A percentile compares a stretch with the other conserved stretches of the same genome.
Evolutionary conservation across 2,113 vertebrate species (phyloP).

Genomic region (Pardalotus punctatus): DNA sequence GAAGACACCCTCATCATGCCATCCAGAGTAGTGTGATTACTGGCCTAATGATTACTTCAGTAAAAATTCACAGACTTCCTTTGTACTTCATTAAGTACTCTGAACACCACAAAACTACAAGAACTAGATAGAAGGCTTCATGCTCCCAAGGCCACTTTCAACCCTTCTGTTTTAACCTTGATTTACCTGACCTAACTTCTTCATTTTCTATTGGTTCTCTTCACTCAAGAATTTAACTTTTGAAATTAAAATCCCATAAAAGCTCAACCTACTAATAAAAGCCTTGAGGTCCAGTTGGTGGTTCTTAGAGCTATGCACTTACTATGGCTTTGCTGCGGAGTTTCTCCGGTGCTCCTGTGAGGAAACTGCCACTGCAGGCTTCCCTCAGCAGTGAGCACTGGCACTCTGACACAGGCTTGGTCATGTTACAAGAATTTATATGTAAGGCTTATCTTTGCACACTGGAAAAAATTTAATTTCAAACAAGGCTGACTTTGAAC

Average conservation of each 20-base stretch:
- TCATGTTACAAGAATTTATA: not conserved
- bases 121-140: not conserved
- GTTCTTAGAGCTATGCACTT: not conserved
- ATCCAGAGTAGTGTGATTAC: not conserved
- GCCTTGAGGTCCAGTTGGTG: not conserved
- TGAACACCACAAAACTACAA: rapidly evolving
- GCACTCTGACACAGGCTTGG: not conserved
- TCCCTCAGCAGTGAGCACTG: not conserved
- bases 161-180: not conserved
- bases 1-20: not conserved
- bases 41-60: not conserved
- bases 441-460: not conserved
- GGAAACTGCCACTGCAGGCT: not conserved
- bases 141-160: not conserved
- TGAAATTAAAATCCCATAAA: not conserved
- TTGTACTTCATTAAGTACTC: not conserved
- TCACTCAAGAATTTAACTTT: not conserved
- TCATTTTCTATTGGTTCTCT: not conserved
- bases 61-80: not conserved
- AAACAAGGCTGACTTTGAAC: not conserved
- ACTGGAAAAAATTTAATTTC: not conserved
- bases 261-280: not conserved
- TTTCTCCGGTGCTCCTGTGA: not conserved
- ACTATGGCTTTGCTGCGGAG: not conserved
- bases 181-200: not conserved